Evolutionary conservation across 2,888 invertebrate species (phyloP).

Genomic region (Magallana nippona): DNA sequence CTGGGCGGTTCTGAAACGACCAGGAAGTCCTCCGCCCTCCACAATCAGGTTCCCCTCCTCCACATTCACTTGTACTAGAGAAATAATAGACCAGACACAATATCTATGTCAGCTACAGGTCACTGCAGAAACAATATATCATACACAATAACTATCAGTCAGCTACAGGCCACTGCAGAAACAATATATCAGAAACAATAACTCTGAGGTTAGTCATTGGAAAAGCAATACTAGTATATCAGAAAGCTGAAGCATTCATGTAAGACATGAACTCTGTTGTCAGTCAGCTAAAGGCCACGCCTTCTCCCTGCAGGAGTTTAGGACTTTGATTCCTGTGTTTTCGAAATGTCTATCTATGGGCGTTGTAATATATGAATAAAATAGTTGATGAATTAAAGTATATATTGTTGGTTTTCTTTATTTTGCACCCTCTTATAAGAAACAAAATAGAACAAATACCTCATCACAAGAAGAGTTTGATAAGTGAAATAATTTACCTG

Average conservation of each 20-base stretch:
- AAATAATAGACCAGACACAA: neutral
- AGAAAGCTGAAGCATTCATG: too few species aligned
- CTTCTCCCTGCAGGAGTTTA: too few species aligned
- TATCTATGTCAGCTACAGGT: neutral
- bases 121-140: neutral
- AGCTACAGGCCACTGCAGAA: neutral
- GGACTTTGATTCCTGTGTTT: too few species aligned
- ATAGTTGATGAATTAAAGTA: too few species aligned
- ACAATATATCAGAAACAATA: too few species aligned
- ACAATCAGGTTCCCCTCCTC: conserved; percentile 39
- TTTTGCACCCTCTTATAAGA: neutral
- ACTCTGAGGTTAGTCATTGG: too few species aligned
- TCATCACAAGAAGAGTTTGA: neutral
- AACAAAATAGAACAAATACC: neutral
- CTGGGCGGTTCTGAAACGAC: conserved; percentile 52
- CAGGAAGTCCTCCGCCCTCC: conserved; percentile 52
- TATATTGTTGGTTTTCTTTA: neutral
- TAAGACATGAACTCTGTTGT: too few species aligned
- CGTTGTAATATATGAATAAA: too few species aligned
- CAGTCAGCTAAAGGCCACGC: too few species aligned
- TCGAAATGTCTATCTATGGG: too few species aligned
- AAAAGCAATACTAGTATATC: too few species aligned
- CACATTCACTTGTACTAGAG: conserved; percentile 52
- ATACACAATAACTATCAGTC: neutral
- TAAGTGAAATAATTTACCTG: conserved; percentile 50